phyloP scores from a whole-genome alignment of 2,888 invertebrate genomes.

The Aphidius colemani region DNA sequence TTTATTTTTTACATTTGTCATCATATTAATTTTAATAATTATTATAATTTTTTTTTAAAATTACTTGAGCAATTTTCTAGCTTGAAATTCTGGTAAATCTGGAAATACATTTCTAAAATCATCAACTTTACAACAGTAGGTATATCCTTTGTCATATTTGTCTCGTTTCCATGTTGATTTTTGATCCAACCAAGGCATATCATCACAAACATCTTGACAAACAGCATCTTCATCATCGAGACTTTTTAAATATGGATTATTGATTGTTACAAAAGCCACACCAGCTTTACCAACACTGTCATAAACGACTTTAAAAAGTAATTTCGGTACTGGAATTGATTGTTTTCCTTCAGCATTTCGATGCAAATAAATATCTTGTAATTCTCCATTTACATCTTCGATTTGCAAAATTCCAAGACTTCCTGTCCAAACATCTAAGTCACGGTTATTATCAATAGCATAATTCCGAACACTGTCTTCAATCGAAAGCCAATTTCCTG shows the following conservation, averaged over 20 bases:
- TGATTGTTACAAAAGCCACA: slow-evolving; percentile 67
- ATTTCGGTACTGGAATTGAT: slow-evolving; percentile 63
- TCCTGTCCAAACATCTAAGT: slow-evolving; percentile 57
- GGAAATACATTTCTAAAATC: slow-evolving; percentile 33
- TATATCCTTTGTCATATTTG: slow-evolving; percentile 43
- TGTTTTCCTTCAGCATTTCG: slow-evolving; percentile 35
- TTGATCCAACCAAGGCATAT: slow-evolving; percentile 44
- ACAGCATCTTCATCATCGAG: slow-evolving; percentile 39
- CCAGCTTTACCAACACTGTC: slow-evolving; percentile 62
- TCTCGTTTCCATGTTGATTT: slow-evolving; percentile 38
- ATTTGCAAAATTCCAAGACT: slow-evolving; percentile 45
- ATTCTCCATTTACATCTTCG: slow-evolving; percentile 40
- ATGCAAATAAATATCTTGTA: slow-evolving; percentile 41
- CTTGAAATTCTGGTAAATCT: slow-evolving; percentile 24
- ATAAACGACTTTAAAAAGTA: slow-evolving; percentile 68
- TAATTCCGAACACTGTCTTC: slow-evolving; percentile 50
- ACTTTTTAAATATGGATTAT: slow-evolving; percentile 63
- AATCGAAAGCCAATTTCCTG: slow-evolving; percentile 59
- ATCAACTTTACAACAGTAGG: slow-evolving; percentile 55
- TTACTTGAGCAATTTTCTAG: neutral
- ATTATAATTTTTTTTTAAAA: too few species aligned
- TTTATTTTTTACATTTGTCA: too few species aligned
- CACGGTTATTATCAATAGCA: slow-evolving; percentile 40
- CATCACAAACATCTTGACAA: slow-evolving; percentile 44
- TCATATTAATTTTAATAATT: too few species aligned